Evolutionary conservation across 2,797 vertebrate genomes (phyloP), one percentile per base, ranked within the genome.

Genomic region (Phoebastria nigripes): DNA sequence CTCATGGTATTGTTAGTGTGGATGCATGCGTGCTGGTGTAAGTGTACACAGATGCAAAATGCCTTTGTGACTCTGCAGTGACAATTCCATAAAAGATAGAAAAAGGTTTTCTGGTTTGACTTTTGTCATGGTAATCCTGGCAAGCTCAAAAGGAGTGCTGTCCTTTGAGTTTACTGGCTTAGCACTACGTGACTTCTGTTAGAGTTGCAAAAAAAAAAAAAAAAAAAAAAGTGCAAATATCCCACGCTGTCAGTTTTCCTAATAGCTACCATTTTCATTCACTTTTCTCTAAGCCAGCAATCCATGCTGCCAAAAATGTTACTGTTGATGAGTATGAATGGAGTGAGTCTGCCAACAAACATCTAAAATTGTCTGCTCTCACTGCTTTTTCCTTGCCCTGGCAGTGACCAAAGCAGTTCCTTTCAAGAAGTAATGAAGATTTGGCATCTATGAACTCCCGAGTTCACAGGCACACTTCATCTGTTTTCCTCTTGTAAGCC

Each of bases 111-210:
- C 80, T 49, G 83, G 8, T 28, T 58, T 55, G 78, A 76, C 78
- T 90, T 91, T 82, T 90, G 92, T 93, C 46, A 11, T 39, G 56
- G 35, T 96, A 87, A 90, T 96, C 86, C 89, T 46, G 62, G 73
- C 66, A 72, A 77, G 77, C 83, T 92, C 62, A 79, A 73, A 83
- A 70, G 92, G 62, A 93, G 67, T 82, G 86, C 86, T 94, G 90
- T 22, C 77, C 88, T 92, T 65, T 58, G 78, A 61, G 77, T 82
- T 95, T 20, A 25, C 58, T 76, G 93, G 82, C 88, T 95, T 65
- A 72, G 81, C 9, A 4, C 42, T 79, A 8, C 5, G 63, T 79
- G 83, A 54, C 74, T 90, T 84, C 73, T 89, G 52, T 71, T 72
- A 52, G 71, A 92, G 39, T 33, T 79, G 54, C 12, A 39, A 62